These are phyloP conservation scores for Microcebus jonahi DNA, from an alignment of 2,113 vertebrate genomes.

Conservation along the genomic window DNA sequence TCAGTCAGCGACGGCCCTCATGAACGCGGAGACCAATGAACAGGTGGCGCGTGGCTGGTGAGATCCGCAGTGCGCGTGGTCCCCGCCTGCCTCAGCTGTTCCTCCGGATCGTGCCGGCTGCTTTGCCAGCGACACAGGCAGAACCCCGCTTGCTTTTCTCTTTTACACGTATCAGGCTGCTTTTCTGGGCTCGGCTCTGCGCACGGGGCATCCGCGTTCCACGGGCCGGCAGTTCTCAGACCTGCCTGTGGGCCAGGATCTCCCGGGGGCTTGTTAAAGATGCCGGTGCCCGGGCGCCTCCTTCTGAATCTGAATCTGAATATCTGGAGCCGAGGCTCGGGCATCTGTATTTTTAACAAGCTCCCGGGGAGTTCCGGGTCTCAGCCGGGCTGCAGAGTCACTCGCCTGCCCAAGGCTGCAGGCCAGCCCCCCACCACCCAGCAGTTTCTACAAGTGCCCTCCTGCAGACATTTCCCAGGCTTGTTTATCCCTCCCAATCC, in stretches of 20 bases:
- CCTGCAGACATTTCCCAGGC: neutral
- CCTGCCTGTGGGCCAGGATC: neutral
- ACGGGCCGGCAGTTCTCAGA: neutral
- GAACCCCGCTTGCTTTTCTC: neutral
- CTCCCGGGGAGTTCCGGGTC: neutral
- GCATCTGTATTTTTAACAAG: conserved; percentile 17
- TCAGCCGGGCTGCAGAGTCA: neutral
- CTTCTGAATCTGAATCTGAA: neutral
- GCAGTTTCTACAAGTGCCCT: neutral
- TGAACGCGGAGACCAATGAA: rapidly evolving
- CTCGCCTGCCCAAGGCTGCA: neutral
- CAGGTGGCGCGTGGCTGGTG: rapidly evolving
- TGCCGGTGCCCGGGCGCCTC: rapidly evolving
- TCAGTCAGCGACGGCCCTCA: rapidly evolving
- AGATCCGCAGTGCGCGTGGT: rapidly evolving
- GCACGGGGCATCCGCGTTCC: rapidly evolving
- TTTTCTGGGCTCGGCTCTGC: neutral
- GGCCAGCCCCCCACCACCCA: rapidly evolving
- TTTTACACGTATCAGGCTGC: neutral
- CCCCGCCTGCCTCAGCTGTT: neutral
- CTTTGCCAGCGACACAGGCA: neutral
- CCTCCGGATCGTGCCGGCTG: rapidly evolving
- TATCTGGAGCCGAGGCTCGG: neutral
- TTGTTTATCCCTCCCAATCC: neutral
- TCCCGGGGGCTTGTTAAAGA: neutral